Percentiles rank a stretch among this genome's conserved stretches.
phyloP scores from a whole-genome alignment of 2,797 vertebrate species.

The Mus minutoides region DNA sequence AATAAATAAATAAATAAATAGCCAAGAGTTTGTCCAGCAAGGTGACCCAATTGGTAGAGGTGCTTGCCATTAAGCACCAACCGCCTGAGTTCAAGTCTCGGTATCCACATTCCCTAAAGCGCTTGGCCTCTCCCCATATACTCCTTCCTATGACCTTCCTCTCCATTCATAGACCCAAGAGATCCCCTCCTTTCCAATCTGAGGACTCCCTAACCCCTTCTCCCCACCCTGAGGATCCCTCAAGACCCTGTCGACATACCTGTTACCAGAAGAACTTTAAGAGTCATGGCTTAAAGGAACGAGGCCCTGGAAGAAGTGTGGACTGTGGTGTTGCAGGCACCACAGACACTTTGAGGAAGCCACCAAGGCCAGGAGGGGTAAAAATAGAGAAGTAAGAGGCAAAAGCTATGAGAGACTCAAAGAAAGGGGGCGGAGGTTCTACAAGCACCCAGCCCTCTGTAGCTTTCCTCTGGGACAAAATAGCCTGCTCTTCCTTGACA shows the following conservation, averaged over 20 bases:
- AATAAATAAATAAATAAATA: not conserved
- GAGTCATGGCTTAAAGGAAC: conserved; percentile 57
- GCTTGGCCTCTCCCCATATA: not conserved
- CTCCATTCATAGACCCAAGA: not conserved
- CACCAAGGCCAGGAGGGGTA: not conserved
- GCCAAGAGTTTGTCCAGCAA: not conserved
- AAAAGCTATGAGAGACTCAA: not conserved
- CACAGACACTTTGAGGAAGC: conserved; percentile 6
- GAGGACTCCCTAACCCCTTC: not conserved
- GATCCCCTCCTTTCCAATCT: not conserved
- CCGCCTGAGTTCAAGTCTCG: not conserved
- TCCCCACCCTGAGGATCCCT: not conserved
- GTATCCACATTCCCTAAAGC: not conserved
- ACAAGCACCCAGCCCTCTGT: not conserved
- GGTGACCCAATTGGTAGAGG: not conserved
- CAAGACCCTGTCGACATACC: conserved; percentile 25
- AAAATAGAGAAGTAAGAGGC: conserved; percentile 65
- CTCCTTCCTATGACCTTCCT: not conserved
- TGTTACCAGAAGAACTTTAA: conserved; percentile 69
- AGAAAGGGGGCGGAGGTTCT: conserved; percentile 55
- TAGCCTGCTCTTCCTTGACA: not conserved
- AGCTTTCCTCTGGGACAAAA: not conserved
- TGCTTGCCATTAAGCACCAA: not conserved
- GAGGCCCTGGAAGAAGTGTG: not conserved
- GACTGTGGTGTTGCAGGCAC: not conserved